phyloP scores from a whole-genome alignment of 2,888 invertebrate species.

The Zygaena filipendulae region DNA sequence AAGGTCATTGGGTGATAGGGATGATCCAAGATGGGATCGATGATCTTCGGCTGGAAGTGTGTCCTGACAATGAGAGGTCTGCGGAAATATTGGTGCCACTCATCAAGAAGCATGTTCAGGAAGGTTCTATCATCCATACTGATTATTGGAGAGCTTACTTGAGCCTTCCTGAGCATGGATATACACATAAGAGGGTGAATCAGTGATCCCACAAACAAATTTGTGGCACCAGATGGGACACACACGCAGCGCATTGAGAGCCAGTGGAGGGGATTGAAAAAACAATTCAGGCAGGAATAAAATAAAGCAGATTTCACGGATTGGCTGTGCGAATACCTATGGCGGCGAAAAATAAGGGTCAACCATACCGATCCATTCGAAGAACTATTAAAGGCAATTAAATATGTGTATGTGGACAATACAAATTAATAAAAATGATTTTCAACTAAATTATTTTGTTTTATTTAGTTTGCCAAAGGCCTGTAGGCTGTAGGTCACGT shows the following conservation, averaged over 20 bases:
- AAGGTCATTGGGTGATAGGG: constrained; percentile 19
- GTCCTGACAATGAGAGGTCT: constrained; percentile 18
- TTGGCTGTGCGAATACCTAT: constrained; percentile 2
- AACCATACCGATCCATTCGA: constrained; percentile 1
- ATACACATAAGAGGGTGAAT: constrained; percentile 14
- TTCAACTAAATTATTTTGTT: too few relatives aligned
- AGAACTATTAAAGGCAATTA: constrained; percentile 2
- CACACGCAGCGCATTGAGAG: constrained; percentile 15
- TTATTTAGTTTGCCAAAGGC: too few relatives aligned
- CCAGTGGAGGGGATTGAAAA: constrained; percentile 11
- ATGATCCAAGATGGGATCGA: constrained; percentile 20
- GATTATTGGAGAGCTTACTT: constrained; percentile 20
- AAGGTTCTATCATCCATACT: constrained; percentile 17
- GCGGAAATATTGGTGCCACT: constrained; percentile 19
- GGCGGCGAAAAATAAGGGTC: constrained; percentile 4
- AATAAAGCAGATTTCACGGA: constrained; percentile 8
- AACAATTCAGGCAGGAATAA: too few relatives aligned
- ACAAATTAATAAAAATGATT: too few relatives aligned
- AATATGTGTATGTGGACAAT: too few relatives aligned
- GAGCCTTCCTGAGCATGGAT: constrained; percentile 12
- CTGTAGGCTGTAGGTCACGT: too few relatives aligned
- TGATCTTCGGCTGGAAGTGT: constrained; percentile 21
- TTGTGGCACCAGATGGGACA: constrained; percentile 13
- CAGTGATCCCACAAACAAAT: constrained; percentile 9
- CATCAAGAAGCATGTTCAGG: constrained; percentile 19